These are phyloP conservation scores for Harpalus rufipes DNA, from an alignment of 2,888 invertebrate genomes.

Conservation along the genomic window DNA sequence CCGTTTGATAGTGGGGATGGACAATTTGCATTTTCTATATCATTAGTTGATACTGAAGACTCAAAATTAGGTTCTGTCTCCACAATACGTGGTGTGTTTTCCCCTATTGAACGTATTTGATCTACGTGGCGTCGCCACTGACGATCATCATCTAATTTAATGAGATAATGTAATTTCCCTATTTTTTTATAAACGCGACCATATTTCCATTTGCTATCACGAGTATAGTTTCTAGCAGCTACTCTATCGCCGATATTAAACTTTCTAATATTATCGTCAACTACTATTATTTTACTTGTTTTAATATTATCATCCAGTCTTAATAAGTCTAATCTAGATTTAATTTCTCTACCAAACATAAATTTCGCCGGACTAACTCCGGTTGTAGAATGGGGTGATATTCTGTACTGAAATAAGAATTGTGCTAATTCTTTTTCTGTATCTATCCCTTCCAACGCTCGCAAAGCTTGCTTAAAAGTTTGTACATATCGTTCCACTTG, in stretches of 20 bases:
- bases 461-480: constrained; percentile 23
- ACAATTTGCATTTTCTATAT: background rate
- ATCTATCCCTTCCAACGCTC: constrained; percentile 7
- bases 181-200: constrained; percentile 66
- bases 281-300: background rate
- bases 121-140: constrained; percentile 68
- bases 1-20: background rate
- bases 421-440: constrained; percentile 16
- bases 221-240: constrained; percentile 61
- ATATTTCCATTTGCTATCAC: constrained; percentile 69
- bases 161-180: constrained; percentile 68
- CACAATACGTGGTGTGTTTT: constrained; percentile 58
- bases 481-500: constrained; percentile 8
- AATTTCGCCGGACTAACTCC: constrained; percentile 68
- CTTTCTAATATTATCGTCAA: constrained; percentile 15
- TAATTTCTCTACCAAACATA: constrained; percentile 68
- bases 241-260: constrained; percentile 64
- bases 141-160: constrained; percentile 69
- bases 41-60: background rate
- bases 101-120: constrained; percentile 69
- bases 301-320: constrained; percentile 8
- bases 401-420: constrained; percentile 58
- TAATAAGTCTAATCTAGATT: constrained; percentile 52
- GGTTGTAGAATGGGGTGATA: constrained; percentile 67
- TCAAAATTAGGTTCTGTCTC: constrained; percentile 20